Evolutionary conservation across 37 sponge, comb jelly and placozoan species (phyloP), one percentile per base, ranked within the genome.

Genomic region (Amphimedon queenslandica): DNA sequence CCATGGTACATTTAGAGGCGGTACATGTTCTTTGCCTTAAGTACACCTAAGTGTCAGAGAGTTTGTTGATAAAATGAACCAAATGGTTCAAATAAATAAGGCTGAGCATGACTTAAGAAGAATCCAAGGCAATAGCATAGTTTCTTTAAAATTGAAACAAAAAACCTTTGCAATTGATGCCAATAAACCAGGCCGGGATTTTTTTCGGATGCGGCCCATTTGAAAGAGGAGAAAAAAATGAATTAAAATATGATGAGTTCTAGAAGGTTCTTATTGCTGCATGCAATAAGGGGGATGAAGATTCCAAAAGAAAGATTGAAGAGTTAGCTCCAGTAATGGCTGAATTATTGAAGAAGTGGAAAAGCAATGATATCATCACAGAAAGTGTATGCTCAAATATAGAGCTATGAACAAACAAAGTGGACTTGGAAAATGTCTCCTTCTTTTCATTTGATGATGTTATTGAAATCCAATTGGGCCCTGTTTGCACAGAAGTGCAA

Each of bases 1-100:
- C 23, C 67, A 76, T 64, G 77, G 77, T 8, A 76, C 42, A 53
- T 65, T 65, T 41, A 63, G 56, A 27, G 77, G 77, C 2, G 77
- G 77, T 3, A 65, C 77, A 8, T 53, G 13, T 2, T 76, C 77
- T 1, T 66, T 76, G 1, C 77, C 67, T 23, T 76, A 65, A 25
- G 37, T 66, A 2, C 63, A 76, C 42, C 53, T 64, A 29, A 65
- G 67, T 40, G 63, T 76, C 34, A 16, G 37, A 37, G 35, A 75
- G 24, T 63, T 75, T 6, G 21, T 75, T 5, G 13, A 35, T 16
- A 13, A 41, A 36, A 76, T 76, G 67, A 76, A 76, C 34, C 2
- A 64, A 23, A n/a, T 55, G 40, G 2, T 30, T 5, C 67, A 76
- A 41, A 65, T 76, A 18, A 31, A 65, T 28, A 65, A 20, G 27